phyloP scores from a whole-genome alignment of 2,888 invertebrate genomes.

The Lagria hirta region DNA sequence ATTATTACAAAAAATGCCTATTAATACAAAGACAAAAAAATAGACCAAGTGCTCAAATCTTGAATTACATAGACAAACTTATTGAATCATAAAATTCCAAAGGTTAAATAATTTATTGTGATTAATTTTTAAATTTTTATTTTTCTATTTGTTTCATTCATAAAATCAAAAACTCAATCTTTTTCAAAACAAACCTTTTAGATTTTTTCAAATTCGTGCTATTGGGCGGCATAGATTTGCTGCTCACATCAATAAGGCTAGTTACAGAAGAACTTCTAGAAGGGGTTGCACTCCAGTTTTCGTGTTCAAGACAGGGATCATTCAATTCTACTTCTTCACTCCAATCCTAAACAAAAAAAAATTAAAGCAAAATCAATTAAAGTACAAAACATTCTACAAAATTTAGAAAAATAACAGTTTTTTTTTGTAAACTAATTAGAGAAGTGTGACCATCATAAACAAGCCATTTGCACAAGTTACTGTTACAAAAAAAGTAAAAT shows the following conservation, averaged over 20 bases:
- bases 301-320: conserved; percentile 55
- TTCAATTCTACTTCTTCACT: conserved; percentile 62
- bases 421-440: background rate
- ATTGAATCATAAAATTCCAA: too few species aligned
- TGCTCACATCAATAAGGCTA: conserved; percentile 53
- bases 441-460: too few species aligned
- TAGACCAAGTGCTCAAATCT: too few species aligned
- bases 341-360: conserved; percentile 56
- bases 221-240: conserved; percentile 42
- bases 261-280: conserved; percentile 60
- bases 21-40: too few species aligned
- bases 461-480: conserved; percentile 1
- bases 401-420: background rate
- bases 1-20: too few species aligned
- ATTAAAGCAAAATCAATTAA: background rate
- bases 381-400: background rate
- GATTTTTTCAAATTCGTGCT: conserved; percentile 34
- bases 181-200: too few species aligned
- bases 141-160: conserved; percentile 28
- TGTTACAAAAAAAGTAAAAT: background rate
- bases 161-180: conserved; percentile 4
- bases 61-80: too few species aligned
- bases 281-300: conserved; percentile 53
- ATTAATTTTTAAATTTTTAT: conserved; percentile 20
- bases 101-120: too few species aligned